Percentiles rank a stretch among this genome's conserved stretches.
Conservation (phyloP, 2,888 invertebrate species). For the Oscheius sp. region DNA sequence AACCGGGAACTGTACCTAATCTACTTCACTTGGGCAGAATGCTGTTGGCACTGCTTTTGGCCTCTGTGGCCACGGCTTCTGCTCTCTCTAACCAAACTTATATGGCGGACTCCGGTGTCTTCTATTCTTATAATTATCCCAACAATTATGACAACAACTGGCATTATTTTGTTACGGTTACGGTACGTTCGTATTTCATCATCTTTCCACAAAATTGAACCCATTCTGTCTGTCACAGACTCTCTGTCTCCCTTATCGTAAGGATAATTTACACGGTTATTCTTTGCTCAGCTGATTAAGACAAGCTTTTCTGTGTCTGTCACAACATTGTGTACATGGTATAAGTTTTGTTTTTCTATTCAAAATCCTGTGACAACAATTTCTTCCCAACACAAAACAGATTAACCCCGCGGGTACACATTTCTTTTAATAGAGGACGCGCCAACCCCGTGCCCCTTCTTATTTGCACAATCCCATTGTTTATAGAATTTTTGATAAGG, state of each 20-base stretch:
- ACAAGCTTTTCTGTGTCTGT: background rate
- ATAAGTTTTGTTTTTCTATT: background rate
- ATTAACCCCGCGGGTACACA: too few relatives aligned
- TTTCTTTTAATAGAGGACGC: too few relatives aligned
- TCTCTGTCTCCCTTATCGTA: background rate
- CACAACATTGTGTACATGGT: background rate
- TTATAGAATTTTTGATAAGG: constrained; percentile 16
- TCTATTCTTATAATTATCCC: constrained; percentile 54
- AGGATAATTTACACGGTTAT: background rate
- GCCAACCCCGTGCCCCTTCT: background rate
- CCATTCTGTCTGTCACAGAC: background rate
- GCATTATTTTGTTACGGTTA: constrained; percentile 40
- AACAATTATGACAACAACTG: constrained; percentile 43
- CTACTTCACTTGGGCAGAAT: background rate
- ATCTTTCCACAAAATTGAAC: background rate
- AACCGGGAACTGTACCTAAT: background rate
- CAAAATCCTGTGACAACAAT: background rate
- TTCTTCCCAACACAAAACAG: background rate
- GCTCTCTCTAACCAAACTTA: constrained; percentile 14
- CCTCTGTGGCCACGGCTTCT: background rate
- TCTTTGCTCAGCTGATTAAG: constrained; percentile 5
- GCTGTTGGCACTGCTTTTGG: constrained; percentile 2
- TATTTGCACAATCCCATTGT: constrained; percentile 5
- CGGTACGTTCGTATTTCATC: constrained; percentile 25
- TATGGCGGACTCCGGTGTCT: constrained; percentile 33